phyloP scores from a whole-genome alignment of 2,888 invertebrate species.

The Pachliopta kotzebuea region DNA sequence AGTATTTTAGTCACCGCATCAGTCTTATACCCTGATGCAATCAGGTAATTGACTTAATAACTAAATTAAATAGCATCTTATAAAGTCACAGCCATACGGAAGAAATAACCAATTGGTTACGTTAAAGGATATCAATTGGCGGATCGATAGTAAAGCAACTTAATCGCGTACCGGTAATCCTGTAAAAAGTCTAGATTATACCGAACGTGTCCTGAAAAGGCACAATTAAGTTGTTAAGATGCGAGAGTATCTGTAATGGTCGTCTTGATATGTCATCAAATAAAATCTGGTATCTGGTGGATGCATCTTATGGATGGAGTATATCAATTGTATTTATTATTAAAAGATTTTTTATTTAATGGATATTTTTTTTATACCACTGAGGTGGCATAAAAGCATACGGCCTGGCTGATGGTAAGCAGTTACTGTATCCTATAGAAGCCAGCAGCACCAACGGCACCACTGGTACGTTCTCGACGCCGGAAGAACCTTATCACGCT shows the following conservation, averaged over 20 bases:
- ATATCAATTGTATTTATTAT: not conserved
- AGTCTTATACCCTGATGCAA: too few species aligned
- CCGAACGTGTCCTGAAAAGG: constrained; percentile 8
- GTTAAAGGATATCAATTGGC: constrained; percentile 1
- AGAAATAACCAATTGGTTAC: constrained; percentile 3
- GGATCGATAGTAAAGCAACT: constrained; percentile 37
- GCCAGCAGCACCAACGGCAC: too few species aligned
- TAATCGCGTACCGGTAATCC: constrained; percentile 3
- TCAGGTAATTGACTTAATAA: too few species aligned
- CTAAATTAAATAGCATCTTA: too few species aligned
- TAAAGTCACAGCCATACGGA: constrained; percentile 1
- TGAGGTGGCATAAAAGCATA: too few species aligned
- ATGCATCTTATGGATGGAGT: not conserved
- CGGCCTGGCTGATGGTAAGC: too few species aligned
- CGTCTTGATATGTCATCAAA: constrained; percentile 9
- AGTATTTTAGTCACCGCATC: too few species aligned
- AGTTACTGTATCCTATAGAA: too few species aligned
- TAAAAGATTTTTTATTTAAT: too few species aligned
- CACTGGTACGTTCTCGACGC: too few species aligned
- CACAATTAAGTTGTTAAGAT: constrained; percentile 22
- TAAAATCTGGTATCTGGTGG: not conserved
- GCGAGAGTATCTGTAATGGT: constrained; percentile 12
- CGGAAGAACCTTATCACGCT: too few species aligned
- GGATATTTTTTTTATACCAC: too few species aligned
- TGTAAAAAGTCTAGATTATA: constrained; percentile 8